A percentile compares a stretch with the other conserved stretches of the same genome.
phyloP scores from a whole-genome alignment of 2,888 invertebrate genomes.

The Pogonocherus hispidulus region DNA sequence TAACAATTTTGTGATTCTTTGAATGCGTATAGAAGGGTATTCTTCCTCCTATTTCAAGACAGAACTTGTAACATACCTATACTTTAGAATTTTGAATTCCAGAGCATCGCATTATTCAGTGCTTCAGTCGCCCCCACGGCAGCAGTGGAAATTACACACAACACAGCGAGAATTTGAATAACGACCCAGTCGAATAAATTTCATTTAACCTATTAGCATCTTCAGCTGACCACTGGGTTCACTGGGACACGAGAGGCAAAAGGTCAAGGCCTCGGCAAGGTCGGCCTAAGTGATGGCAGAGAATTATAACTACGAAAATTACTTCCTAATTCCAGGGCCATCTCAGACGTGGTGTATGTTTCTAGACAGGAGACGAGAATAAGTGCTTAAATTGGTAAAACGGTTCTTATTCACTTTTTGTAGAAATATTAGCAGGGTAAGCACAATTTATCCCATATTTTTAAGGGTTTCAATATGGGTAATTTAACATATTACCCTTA shows the following conservation, averaged over 20 bases:
- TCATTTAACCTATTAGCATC: slow-evolving; percentile 54
- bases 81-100: too few species aligned
- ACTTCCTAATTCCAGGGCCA: slow-evolving; percentile 31
- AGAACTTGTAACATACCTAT: too few species aligned
- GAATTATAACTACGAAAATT: slow-evolving; percentile 27
- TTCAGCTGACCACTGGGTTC: slow-evolving; percentile 52
- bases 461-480: too few species aligned
- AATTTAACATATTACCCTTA: too few species aligned
- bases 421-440: too few species aligned
- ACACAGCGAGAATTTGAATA: slow-evolving; percentile 49
- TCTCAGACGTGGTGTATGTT: not conserved
- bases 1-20: too few species aligned
- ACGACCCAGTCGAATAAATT: slow-evolving; percentile 57
- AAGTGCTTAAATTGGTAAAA: not conserved
- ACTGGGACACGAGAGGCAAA: slow-evolving; percentile 52
- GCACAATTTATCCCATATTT: too few species aligned
- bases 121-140: slow-evolving; percentile 6
- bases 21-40: too few species aligned
- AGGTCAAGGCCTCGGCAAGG: slow-evolving; percentile 52
- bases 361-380: slow-evolving; percentile 4
- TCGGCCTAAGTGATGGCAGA: slow-evolving; percentile 26
- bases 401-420: too few species aligned
- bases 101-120: not conserved
- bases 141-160: slow-evolving; percentile 23
- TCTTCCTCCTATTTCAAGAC: too few species aligned